phyloP scores from a whole-genome alignment of 2,797 vertebrate species.

The Acrossocheilus wenchowensis region DNA sequence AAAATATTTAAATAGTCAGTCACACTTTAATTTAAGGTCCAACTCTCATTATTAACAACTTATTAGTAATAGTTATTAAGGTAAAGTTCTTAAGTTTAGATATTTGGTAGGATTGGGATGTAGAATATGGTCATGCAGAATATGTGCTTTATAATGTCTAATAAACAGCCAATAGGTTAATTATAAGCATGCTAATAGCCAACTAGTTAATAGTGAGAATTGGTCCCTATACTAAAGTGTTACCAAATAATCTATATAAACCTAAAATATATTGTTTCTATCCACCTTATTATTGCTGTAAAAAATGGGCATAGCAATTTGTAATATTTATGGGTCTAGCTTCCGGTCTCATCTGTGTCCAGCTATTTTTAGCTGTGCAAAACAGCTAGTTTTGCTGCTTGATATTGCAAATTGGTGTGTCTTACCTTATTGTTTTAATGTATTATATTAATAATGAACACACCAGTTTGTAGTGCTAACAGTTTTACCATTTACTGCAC shows the following conservation, averaged over 20 bases:
- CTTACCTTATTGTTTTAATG: not conserved
- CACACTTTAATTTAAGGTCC: not conserved
- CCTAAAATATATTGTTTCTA: not conserved
- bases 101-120: no score
- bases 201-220: not conserved
- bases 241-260: not conserved
- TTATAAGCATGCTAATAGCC: not conserved
- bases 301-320: not conserved
- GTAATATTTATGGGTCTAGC: not conserved
- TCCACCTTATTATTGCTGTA: not conserved
- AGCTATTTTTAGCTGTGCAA: not conserved
- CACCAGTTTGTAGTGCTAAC: not conserved
- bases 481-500: not conserved
- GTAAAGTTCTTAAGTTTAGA: no score
- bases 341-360: not conserved
- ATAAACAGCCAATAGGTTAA: not conserved
- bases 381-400: not conserved
- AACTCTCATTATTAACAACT: not conserved
- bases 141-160: no score
- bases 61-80: no score
- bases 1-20: not conserved
- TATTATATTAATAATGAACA: not conserved
- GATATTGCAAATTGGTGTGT: not conserved
- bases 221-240: not conserved
- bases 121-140: not conserved